Evolutionary conservation across 2,888 invertebrate genomes (phyloP), one percentile per base, ranked within the genome.

Genomic region (Alloplasta piceator): DNA sequence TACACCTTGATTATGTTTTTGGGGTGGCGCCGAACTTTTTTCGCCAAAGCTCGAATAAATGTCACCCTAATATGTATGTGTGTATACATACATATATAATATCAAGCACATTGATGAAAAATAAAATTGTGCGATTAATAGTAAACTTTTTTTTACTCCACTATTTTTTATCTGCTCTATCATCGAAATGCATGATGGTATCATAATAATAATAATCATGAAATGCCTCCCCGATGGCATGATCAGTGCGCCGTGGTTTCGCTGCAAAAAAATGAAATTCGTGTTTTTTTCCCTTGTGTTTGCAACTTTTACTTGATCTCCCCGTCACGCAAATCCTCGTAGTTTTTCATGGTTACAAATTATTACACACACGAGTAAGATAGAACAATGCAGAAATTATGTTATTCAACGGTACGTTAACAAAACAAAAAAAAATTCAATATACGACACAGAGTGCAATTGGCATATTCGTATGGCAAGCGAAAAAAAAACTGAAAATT

Each of bases 181-280:
- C 86, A 85, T 85, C 86, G 86, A 86, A 89, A 89, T 88, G 87
- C 85, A 88, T 85, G 90, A 90, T 89, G 87, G 88, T 85, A 89
- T 86, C 87, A 75, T 50, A 76, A 79, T 73, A 36, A 63, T n/a
- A 26, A 26, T 60, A 38, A 72, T 80, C 67, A 83, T 90, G 89
- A 58, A 88, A 88, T 91, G 91, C 87, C 90, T 90, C 90, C 88
- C 82, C 85, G 90, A 87, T 90, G 90, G 88, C 88, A 26, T 87
- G 90, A 91, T 92, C 92, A 92, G 88, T 92, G 92, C 85, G 91
- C 92, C 87, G 92, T 91, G 85, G 92, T 92, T 88, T 92, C 92
- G 86, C 92, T 92, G 92, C 81, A 91, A 91, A 87, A 91, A 89
- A 92, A 91, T 72, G 61, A 82, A 58, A 78, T 81, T 73, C 67